Conservation (phyloP, 1,140 invertebrate genomes). For the Chlorops oryzae region DNA sequence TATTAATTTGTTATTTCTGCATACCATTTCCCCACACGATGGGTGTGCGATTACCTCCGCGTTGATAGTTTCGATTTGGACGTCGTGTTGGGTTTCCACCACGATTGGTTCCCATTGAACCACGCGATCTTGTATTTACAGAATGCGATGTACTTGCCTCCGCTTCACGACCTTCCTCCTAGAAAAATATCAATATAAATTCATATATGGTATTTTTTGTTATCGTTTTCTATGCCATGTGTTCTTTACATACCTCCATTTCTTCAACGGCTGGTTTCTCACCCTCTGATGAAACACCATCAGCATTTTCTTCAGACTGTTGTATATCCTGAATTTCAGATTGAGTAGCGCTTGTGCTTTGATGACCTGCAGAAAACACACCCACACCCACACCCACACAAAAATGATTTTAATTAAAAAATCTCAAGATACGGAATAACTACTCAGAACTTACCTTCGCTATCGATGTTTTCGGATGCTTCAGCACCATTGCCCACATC, state of each 20-base stretch:
- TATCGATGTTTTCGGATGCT: slow-evolving; percentile 11
- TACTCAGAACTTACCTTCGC: slow-evolving; percentile 5
- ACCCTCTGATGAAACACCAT: slow-evolving; percentile 55
- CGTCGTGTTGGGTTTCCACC: slow-evolving; percentile 28
- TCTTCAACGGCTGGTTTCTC: slow-evolving; percentile 55
- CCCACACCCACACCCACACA: not conserved
- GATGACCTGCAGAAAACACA: slow-evolving; percentile 23
- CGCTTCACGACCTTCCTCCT: slow-evolving; percentile 63
- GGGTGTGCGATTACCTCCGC: slow-evolving; percentile 45
- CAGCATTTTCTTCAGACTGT: slow-evolving; percentile 39
- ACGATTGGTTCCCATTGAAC: slow-evolving; percentile 34
- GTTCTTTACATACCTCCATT: slow-evolving; percentile 44
- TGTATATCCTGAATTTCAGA: slow-evolving; percentile 38
- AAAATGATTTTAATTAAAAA: not conserved
- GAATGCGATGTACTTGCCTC: slow-evolving; percentile 60
- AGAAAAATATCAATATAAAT: slow-evolving; percentile 26
- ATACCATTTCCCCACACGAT: slow-evolving; percentile 51
- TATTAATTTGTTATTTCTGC: too few species aligned
- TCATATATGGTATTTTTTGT: slow-evolving; percentile 10
- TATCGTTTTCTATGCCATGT: too few species aligned
- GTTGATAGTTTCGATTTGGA: slow-evolving; percentile 24
- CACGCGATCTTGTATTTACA: slow-evolving; percentile 41
- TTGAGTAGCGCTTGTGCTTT: slow-evolving; percentile 36
- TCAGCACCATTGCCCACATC: slow-evolving; percentile 27
- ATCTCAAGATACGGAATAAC: not conserved